These are phyloP conservation scores for Aphaenogaster ashmeadi DNA, from an alignment of 1,140 invertebrate species.

Conservation along the genomic window DNA sequence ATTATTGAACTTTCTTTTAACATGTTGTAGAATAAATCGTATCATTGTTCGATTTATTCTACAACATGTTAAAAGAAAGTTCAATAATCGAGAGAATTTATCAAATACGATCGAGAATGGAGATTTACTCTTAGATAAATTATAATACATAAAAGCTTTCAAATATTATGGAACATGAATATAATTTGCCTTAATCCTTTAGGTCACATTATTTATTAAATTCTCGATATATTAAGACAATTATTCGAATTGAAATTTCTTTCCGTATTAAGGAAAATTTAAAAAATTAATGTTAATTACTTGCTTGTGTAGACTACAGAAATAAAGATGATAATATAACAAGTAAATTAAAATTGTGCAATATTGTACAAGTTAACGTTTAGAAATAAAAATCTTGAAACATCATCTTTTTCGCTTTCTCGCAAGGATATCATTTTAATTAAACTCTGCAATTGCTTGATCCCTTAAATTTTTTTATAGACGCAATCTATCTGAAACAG, in stretches of 20 bases:
- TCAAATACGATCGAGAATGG: not conserved
- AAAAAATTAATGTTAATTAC: not conserved
- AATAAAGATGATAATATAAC: not conserved
- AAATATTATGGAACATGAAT: not conserved
- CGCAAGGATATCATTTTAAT: not conserved
- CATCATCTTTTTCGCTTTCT: not conserved
- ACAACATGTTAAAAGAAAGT: not conserved
- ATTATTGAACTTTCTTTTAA: not conserved
- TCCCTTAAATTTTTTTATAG: not conserved
- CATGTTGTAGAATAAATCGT: not conserved
- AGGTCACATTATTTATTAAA: not conserved
- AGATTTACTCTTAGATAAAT: not conserved
- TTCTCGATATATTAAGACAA: not conserved
- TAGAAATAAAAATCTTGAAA: slow-evolving; percentile 9
- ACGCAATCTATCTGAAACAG: not conserved
- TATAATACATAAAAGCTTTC: not conserved
- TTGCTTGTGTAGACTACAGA: not conserved
- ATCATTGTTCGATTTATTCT: not conserved
- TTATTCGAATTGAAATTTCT: not conserved
- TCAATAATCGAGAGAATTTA: not conserved
- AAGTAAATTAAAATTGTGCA: not conserved
- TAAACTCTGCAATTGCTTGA: not conserved
- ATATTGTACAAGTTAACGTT: not conserved
- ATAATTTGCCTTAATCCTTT: not conserved
- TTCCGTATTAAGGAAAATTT: not conserved